Evolutionary conservation across 2,888 invertebrate species (phyloP), one percentile per base, ranked within the genome.

Genomic region (Omphaloscelis lunosa): DNA sequence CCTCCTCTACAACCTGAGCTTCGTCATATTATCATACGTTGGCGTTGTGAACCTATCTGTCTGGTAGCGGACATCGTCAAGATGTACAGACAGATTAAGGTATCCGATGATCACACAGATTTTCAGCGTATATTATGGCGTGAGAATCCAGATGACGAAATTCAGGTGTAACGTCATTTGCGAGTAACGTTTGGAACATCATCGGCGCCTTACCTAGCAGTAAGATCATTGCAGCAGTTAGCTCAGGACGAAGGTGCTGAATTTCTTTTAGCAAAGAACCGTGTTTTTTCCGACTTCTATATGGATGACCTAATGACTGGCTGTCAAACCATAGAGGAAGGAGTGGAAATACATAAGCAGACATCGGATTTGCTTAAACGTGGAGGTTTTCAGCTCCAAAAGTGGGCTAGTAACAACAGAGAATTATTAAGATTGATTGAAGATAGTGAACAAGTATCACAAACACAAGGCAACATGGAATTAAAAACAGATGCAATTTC

Each of bases 21-120:
- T 62, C 68, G 61, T 68, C 74, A 62, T 29, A 75, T 68, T 29
- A 68, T 75, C 62, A 68, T 75, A 68, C 74, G 73, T 23, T 73
- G 73, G 73, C 66, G 73, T 48, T 48, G 66, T 65, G 11, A 72
- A n/a, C 65, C 72, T 17, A 11, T 72, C 27, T 65, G 72, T 27
- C 62, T 74, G 27, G 53, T 68, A 6, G 74, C 61, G 12, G 68
- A 68, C 53, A 75, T 75, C 39, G 61, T 68, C 12, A 59, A 59
- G 58, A 59, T 59, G 68, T 75, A 75, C 23, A 45, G 68, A 29
- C 74, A 75, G 62, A 23, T 75, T 27, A 62, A 41, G 29, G 53
- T 75, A 62, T 34, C 20, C 51, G 17, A 67, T 41, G 27, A 61
- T 53, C 74, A 75, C 27, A 41, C 39, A 62, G 68, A 68, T 70